Percentiles rank a stretch among this genome's conserved stretches.
Conservation (phyloP, 1,140 invertebrate genomes). For the Drosophila lini region DNA sequence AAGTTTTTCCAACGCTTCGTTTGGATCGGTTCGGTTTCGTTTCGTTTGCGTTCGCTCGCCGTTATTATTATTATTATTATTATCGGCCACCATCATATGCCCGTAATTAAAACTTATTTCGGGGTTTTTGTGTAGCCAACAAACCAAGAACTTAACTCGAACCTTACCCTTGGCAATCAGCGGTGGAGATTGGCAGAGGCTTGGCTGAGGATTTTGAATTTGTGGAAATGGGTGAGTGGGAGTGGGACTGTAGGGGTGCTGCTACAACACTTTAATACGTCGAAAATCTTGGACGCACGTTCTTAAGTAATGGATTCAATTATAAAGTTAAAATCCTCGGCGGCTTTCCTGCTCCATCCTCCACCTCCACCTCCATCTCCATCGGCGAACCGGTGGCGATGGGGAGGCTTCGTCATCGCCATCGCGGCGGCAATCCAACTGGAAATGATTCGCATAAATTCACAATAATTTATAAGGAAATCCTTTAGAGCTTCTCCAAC, state of each 20-base stretch:
- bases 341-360: constrained; percentile 45
- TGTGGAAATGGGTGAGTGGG: not conserved
- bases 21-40: constrained; percentile 29
- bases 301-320: constrained; percentile 82
- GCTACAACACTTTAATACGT: constrained; percentile 75
- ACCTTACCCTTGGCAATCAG: constrained; percentile 57
- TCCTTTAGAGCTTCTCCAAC: constrained; percentile 53
- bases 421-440: constrained; percentile 68
- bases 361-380: not conserved
- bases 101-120: constrained; percentile 83
- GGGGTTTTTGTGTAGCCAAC: constrained; percentile 75
- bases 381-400: not conserved
- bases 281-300: constrained; percentile 79
- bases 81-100: constrained; percentile 82
- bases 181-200: constrained; percentile 19
- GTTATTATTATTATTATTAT: constrained; percentile 62
- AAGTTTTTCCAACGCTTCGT: constrained; percentile 54
- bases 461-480: constrained; percentile 83
- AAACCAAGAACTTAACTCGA: constrained; percentile 79
- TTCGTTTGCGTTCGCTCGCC: constrained; percentile 18
- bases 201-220: not conserved
- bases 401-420: constrained; percentile 38
- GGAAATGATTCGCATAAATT: constrained; percentile 82
- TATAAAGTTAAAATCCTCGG: constrained; percentile 81
- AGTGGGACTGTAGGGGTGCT: not conserved